Percentiles rank a stretch among this genome's conserved stretches.
Conservation (phyloP, 2,113 vertebrate species). For the Gorsachius goisagi region DNA sequence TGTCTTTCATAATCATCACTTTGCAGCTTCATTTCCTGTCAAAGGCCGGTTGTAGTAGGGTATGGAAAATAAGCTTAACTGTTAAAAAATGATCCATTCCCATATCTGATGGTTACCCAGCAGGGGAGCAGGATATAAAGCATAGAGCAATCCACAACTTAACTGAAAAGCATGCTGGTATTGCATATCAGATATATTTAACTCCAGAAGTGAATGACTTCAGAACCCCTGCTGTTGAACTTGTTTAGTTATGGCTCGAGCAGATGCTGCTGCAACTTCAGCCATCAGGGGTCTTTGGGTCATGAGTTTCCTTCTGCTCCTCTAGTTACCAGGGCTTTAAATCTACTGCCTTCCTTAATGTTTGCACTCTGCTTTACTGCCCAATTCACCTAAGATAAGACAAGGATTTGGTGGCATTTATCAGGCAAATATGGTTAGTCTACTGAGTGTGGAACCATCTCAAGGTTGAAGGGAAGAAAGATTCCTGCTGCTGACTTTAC, state of each 20-base stretch:
- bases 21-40: constrained; percentile 38
- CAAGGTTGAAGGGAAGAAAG: not conserved
- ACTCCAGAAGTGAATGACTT: not conserved
- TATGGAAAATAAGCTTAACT: not conserved
- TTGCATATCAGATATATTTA: not conserved
- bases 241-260: not conserved
- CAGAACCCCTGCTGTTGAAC: not conserved
- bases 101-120: not conserved
- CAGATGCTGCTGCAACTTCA: constrained; percentile 12
- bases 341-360: not conserved
- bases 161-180: not conserved
- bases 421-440: not conserved
- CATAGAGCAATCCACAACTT: not conserved
- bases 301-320: not conserved
- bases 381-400: not conserved
- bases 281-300: not conserved
- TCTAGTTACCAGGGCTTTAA: not conserved
- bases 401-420: not conserved
- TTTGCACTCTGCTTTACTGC: not conserved
- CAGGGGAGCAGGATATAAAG: not conserved
- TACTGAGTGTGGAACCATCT: not conserved
- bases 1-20: constrained; percentile 33
- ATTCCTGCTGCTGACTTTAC: not conserved
- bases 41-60: not conserved
- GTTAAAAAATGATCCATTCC: constrained; percentile 28